Conservation (phyloP, 2,888 invertebrate genomes). For the Salticus scenicus region DNA sequence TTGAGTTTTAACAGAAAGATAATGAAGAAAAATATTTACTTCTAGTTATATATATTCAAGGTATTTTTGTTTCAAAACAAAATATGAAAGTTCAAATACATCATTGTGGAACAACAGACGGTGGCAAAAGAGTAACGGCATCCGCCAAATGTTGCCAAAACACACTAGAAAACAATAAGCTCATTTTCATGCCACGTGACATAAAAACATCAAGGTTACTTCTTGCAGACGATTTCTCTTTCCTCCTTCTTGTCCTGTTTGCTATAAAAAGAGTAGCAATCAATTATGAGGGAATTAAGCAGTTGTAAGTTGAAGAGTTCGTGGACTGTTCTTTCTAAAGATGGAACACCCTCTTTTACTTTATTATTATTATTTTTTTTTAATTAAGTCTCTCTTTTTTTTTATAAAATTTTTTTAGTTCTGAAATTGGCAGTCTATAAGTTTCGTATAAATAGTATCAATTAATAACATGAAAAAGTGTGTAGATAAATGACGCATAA, state of each 20-base stretch:
- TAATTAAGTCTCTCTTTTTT: background rate
- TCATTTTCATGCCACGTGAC: conserved; percentile 15
- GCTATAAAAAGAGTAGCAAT: background rate
- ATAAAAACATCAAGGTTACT: background rate
- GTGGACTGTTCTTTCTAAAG: background rate
- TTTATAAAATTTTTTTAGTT: background rate
- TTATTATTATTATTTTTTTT: background rate
- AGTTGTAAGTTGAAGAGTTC: background rate
- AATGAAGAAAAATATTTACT: no score
- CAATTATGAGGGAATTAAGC: conserved; percentile 10
- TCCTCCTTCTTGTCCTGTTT: background rate
- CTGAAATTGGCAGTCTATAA: background rate
- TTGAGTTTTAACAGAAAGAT: no score
- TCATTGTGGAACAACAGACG: background rate
- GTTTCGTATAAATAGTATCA: background rate
- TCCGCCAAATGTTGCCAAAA: background rate
- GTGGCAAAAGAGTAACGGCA: background rate
- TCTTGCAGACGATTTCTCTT: background rate
- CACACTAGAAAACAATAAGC: conserved; percentile 10
- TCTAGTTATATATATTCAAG: no score
- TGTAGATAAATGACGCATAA: no score
- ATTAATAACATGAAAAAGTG: no score
- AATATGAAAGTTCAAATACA: background rate
- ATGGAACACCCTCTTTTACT: background rate
- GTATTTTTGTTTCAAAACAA: no score